A percentile compares a stretch with the other conserved stretches of the same genome.
These are phyloP conservation scores for Mus minutoides DNA, from an alignment of 2,797 vertebrate species.

Conservation along the genomic window DNA sequence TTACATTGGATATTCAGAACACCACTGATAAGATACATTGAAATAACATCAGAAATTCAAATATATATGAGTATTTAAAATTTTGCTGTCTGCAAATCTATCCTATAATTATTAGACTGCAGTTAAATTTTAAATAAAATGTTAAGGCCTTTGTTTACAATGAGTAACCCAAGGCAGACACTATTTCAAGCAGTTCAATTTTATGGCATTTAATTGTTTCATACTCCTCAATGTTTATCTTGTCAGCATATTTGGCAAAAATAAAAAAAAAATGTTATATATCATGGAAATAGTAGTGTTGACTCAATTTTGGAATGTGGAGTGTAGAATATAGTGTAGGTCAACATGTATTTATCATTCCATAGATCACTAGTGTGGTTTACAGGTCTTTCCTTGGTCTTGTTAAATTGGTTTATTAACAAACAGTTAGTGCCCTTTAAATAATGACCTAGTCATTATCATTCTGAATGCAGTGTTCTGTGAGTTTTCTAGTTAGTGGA, in stretches of 20 bases:
- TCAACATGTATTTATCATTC: not conserved
- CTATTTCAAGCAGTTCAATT: conserved; percentile 19
- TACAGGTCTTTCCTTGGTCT: not conserved
- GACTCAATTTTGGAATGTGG: not conserved
- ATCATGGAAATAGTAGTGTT: not conserved
- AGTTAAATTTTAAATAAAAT: conserved; percentile 63
- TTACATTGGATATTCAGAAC: not conserved
- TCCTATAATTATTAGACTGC: conserved; percentile 41
- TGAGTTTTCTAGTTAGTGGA: not conserved
- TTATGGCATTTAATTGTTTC: conserved; percentile 54
- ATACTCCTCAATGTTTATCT: conserved; percentile 38
- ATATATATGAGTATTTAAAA: conserved; percentile 64
- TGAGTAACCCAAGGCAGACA: conserved; percentile 22
- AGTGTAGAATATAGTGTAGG: not conserved
- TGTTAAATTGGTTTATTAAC: not conserved
- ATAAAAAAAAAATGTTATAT: not conserved
- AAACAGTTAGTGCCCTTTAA: not conserved
- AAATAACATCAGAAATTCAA: conserved; percentile 58
- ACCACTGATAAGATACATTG: conserved; percentile 26
- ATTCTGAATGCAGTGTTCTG: not conserved
- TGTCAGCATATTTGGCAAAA: conserved; percentile 25
- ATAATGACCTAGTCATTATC: not conserved
- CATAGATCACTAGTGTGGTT: not conserved
- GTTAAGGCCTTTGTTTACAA: not conserved
- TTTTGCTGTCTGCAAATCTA: conserved; percentile 58